A percentile compares a stretch with the other conserved stretches of the same genome.
Conservation (phyloP, 2,113 vertebrate species). For the Corvus moneduloides region DNA sequence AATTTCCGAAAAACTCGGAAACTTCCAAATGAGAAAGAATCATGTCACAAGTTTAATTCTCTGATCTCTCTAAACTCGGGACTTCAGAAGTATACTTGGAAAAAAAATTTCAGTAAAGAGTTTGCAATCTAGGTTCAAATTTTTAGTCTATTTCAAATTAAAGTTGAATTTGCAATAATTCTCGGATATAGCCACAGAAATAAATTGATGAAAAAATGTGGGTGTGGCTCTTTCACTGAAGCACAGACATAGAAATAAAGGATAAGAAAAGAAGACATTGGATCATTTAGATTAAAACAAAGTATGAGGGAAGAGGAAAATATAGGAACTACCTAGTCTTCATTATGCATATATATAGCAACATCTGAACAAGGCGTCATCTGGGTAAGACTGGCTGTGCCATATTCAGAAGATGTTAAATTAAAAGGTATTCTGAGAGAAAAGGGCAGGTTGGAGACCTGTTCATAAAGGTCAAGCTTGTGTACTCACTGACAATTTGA, state of each 20-base stretch:
- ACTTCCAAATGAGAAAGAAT: not conserved
- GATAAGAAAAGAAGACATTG: not conserved
- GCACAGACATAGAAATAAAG: not conserved
- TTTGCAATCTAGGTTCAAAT: not conserved
- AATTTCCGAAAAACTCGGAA: not conserved
- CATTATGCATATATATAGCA: not conserved
- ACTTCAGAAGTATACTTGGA: not conserved
- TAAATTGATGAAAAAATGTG: not conserved
- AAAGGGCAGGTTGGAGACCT: conserved; percentile 35
- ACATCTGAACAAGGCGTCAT: not conserved
- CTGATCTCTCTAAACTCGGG: not conserved
- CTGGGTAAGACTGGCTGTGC: not conserved
- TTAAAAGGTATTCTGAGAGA: conserved; percentile 31
- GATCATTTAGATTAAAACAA: not conserved
- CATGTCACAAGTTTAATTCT: not conserved
- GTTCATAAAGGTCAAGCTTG: conserved; percentile 48
- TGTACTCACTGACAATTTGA: conserved; percentile 48
- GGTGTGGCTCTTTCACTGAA: not conserved
- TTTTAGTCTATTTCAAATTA: not conserved
- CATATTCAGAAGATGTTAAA: conserved; percentile 6
- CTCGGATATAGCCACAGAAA: not conserved
- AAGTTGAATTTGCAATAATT: not conserved
- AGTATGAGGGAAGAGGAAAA: not conserved
- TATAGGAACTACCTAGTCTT: not conserved
- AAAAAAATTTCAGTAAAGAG: not conserved